phyloP scores from a whole-genome alignment of 1,140 invertebrate genomes.

The Philopotamus ludificatus region DNA sequence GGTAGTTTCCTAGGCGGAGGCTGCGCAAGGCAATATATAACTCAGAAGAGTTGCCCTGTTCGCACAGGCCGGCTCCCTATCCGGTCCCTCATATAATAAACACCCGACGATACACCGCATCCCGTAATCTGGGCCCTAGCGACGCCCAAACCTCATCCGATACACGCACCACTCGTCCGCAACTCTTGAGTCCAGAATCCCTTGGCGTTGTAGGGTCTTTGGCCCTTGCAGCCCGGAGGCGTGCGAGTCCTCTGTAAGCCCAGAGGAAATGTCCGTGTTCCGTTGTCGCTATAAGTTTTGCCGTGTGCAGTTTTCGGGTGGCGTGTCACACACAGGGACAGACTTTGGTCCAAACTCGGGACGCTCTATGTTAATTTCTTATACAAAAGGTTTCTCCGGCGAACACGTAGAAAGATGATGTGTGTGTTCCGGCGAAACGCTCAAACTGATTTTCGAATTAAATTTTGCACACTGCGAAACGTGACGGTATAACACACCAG shows the following conservation, averaged over 20 bases:
- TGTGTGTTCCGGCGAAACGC: conserved; percentile 33
- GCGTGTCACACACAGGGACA: conserved; percentile 1
- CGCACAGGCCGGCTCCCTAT: conserved; percentile 28
- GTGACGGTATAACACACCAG: no score
- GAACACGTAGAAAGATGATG: conserved; percentile 39
- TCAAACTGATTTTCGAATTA: conserved; percentile 38
- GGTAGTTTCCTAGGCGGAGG: conserved; percentile 26
- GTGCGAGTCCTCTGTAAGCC: conserved; percentile 15
- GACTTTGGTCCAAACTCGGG: conserved; percentile 22
- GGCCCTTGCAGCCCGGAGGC: no score
- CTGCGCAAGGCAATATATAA: conserved; percentile 36
- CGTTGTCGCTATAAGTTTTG: conserved; percentile 25
- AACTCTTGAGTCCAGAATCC: neutral
- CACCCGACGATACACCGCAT: conserved; percentile 35
- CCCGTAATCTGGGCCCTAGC: neutral
- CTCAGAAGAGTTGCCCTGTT: conserved; percentile 34
- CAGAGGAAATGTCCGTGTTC: conserved; percentile 37
- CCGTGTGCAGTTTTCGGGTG: neutral
- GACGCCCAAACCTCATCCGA: neutral
- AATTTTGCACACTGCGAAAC: conserved; percentile 10
- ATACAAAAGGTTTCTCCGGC: conserved; percentile 36
- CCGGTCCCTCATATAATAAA: conserved; percentile 42
- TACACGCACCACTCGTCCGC: neutral
- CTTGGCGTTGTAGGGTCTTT: neutral
- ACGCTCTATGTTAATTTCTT: conserved; percentile 40